These are phyloP conservation scores for Natator depressus DNA, from an alignment of 2,113 vertebrate species.

Conservation along the genomic window DNA sequence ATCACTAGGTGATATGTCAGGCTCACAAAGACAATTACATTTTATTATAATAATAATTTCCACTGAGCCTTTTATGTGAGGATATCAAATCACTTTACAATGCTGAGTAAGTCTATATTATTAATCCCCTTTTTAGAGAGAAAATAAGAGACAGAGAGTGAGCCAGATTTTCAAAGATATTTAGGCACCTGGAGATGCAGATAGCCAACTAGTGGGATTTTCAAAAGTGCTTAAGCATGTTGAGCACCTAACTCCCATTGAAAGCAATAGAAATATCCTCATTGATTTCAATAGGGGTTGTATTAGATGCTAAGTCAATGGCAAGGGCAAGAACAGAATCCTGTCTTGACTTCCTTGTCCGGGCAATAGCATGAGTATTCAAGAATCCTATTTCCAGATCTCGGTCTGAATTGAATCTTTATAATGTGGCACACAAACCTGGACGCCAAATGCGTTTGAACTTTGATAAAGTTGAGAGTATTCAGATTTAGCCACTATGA, in stretches of 20 bases:
- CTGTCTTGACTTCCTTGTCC: neutral
- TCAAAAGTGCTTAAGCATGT: neutral
- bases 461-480: neutral
- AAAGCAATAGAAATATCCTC: neutral
- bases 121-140: neutral
- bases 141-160: neutral
- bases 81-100: neutral
- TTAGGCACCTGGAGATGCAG: neutral
- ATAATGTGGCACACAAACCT: neutral
- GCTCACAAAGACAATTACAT: neutral
- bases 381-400: neutral
- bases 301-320: neutral
- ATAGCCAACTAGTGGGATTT: neutral
- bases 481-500: neutral
- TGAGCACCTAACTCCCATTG: neutral
- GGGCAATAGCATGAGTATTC: neutral
- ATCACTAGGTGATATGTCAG: neutral
- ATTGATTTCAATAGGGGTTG: neutral
- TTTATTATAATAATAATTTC: slow-evolving; percentile 8
- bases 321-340: neutral
- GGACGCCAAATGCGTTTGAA: neutral
- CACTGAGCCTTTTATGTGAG: neutral
- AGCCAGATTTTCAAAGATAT: neutral
- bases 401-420: neutral
- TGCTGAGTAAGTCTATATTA: neutral